Evolutionary conservation across 2,888 invertebrate genomes (phyloP).

Genomic region (Xestia rhomboidea): DNA sequence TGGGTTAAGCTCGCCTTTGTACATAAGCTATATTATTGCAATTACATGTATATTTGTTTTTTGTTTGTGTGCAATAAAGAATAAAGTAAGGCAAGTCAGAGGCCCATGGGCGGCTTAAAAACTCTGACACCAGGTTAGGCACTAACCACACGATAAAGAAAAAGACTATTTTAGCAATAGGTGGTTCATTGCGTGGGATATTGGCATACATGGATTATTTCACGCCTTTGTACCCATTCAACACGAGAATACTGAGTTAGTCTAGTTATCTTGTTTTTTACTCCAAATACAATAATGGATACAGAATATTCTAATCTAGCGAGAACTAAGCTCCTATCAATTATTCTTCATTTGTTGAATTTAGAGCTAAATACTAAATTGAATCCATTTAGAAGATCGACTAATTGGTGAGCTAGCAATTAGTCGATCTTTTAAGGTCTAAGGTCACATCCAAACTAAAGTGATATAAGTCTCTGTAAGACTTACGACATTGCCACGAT

Average conservation of each 20-base stretch:
- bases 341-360: conserved; percentile 22
- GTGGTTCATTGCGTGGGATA: background rate
- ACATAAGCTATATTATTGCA: no score
- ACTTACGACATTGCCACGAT: no score
- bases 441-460: background rate
- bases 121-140: no score
- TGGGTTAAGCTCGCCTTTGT: no score
- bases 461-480: background rate
- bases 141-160: no score
- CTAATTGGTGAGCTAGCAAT: conserved; percentile 10
- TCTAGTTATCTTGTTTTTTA: background rate
- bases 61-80: no score
- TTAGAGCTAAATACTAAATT: background rate
- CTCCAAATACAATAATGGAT: background rate
- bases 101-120: no score
- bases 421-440: background rate
- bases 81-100: no score
- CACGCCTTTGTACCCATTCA: background rate
- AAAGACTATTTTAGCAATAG: background rate
- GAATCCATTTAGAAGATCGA: conserved; percentile 15
- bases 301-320: background rate
- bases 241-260: background rate
- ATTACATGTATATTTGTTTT: no score
- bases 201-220: background rate
- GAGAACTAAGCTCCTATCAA: background rate